A percentile compares a stretch with the other conserved stretches of the same genome.
These are phyloP conservation scores for Plutella xylostella DNA, from an alignment of 2,888 invertebrate species.

Conservation along the genomic window DNA sequence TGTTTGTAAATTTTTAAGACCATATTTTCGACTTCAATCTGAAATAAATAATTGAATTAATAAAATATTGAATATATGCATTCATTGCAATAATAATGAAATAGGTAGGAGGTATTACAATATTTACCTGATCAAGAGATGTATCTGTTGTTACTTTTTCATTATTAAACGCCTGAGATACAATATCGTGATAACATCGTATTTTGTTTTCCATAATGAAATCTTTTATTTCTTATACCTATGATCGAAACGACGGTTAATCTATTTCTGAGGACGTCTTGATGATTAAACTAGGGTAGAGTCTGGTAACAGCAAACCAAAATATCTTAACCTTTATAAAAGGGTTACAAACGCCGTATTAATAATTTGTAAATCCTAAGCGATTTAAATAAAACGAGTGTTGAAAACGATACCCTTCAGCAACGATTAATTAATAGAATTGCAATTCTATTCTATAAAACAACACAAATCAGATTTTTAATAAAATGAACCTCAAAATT, in stretches of 20 bases:
- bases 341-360: too few species aligned
- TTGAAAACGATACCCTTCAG: too few species aligned
- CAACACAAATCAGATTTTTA: too few species aligned
- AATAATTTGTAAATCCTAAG: too few species aligned
- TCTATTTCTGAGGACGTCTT: constrained; percentile 2
- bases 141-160: constrained; percentile 70
- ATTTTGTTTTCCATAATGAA: constrained; percentile 45
- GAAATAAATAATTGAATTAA: constrained; percentile 19
- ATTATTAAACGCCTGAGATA: constrained; percentile 63
- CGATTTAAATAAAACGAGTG: too few species aligned
- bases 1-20: constrained; percentile 46
- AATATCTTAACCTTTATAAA: too few species aligned
- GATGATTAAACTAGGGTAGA: too few species aligned
- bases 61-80: too few species aligned
- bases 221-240: background rate
- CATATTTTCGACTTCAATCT: constrained; percentile 50
- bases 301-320: too few species aligned
- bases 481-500: too few species aligned
- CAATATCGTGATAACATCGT: constrained; percentile 44
- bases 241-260: background rate
- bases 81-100: background rate
- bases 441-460: too few species aligned
- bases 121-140: constrained; percentile 69
- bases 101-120: background rate
- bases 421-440: too few species aligned